Evolutionary conservation across 2,797 vertebrate species (phyloP).

Genomic region (Prionace glauca): DNA sequence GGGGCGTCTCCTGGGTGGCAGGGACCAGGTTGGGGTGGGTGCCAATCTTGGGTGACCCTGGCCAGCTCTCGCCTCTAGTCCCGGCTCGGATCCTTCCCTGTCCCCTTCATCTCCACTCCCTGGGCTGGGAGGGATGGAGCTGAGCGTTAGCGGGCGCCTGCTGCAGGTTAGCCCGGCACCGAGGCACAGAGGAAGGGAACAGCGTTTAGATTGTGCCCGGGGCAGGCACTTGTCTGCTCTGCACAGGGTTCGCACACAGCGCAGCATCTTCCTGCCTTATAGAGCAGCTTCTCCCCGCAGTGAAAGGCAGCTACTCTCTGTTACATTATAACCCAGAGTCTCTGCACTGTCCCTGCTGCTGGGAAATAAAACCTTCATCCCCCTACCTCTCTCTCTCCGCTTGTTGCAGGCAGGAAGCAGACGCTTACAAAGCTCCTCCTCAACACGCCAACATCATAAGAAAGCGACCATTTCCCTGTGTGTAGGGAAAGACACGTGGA

Average conservation of each 20-base stretch:
- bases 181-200: too few species aligned
- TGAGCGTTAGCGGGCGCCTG: too few species aligned
- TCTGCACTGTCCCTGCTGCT: neutral
- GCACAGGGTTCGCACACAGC: neutral
- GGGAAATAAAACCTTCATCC: too few species aligned
- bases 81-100: neutral
- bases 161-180: too few species aligned
- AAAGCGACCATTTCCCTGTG: neutral
- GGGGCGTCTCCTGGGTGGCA: conserved; percentile 44
- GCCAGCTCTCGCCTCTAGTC: conserved; percentile 35
- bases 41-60: neutral
- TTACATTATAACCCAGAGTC: neutral
- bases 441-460: neutral
- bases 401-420: neutral
- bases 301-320: neutral
- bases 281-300: neutral
- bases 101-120: neutral
- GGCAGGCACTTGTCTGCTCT: neutral
- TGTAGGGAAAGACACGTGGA: neutral
- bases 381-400: neutral
- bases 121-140: neutral
- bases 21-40: neutral
- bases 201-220: too few species aligned
- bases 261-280: neutral
- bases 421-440: neutral